Conservation (phyloP, 2,888 invertebrate species). For the Lepidochitona cinerea region DNA sequence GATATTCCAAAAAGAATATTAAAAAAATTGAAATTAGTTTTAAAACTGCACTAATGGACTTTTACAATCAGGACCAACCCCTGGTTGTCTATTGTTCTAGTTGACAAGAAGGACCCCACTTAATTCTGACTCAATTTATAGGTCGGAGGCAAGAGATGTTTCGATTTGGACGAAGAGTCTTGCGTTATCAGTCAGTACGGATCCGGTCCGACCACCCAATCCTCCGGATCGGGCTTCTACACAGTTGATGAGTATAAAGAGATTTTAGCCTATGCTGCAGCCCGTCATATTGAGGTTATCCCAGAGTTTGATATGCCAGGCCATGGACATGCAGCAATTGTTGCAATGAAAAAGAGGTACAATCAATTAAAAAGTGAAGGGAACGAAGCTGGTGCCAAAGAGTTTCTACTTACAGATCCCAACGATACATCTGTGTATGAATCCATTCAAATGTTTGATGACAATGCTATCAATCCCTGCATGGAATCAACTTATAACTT, state of each 20-base stretch:
- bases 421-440: conserved; percentile 46
- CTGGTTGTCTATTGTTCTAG: too few species aligned
- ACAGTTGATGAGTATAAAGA: conserved; percentile 53
- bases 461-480: conserved; percentile 65
- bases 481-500: conserved; percentile 58
- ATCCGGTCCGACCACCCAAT: conserved; percentile 44
- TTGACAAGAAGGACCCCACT: too few species aligned
- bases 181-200: conserved; percentile 56
- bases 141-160: conserved; percentile 35
- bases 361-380: conserved; percentile 34
- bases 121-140: too few species aligned
- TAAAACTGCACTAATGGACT: too few species aligned
- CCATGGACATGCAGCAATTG: conserved; percentile 61
- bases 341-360: conserved; percentile 56
- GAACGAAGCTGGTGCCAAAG: conserved; percentile 22
- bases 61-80: too few species aligned
- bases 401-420: conserved; percentile 49
- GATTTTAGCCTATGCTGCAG: conserved; percentile 51
- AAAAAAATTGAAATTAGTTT: too few species aligned
- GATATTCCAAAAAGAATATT: too few species aligned
- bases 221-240: conserved; percentile 20
- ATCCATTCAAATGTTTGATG: conserved; percentile 57
- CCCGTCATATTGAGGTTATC: conserved; percentile 61
- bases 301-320: conserved; percentile 67
- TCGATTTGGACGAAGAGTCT: conserved; percentile 42